Evolutionary conservation across 2,797 vertebrate genomes (phyloP), one percentile per base, ranked within the genome.

Genomic region (Pseudochromis fuscus): DNA sequence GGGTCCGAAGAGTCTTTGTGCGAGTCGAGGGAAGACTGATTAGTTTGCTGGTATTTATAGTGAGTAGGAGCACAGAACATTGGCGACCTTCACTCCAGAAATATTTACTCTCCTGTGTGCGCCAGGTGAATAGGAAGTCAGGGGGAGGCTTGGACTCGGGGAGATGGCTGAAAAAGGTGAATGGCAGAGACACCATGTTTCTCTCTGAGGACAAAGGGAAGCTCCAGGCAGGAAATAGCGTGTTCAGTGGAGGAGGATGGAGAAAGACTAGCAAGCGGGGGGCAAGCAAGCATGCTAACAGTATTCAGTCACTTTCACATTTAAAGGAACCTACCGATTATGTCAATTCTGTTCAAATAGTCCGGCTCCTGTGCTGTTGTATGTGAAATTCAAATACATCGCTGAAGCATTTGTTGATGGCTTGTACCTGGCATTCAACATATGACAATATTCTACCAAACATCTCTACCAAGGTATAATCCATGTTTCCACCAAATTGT

Each of bases 181-280:
- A 81, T 9, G 27, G n/a, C 23, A 42, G 46, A 67, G 72, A 79
- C 69, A 27, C 48, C 37, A 45, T 71, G 75, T 70, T 83, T 58
- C 35, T 61, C 23, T 60, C 42, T 19, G 11, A n/a, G 67, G 63
- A 86, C 52, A 75, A 81, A 79, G 44, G 58, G 45, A 81, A 45
- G 56, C 45, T 65, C 33, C 2, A 19, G 51, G 49, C 24, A 53
- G 56, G 21, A 67, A 55, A 74, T 46, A 49, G 64, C 46, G 12
- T 2, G 9, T 69, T 70, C 25, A 40, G 56, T 12, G 52, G 52
- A 72, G 63, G 45, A 77, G 4, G 68, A 66, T 35, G 4, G 46
- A 70, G 64, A 44, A 50, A 37, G 42, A 15, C 1, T 10, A 46
- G 38, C 30, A 24, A 44, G 67, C 65, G 1, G 68, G n/a, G 9